Evolutionary conservation across 1,140 invertebrate genomes (phyloP), one percentile per base, ranked within the genome.

Genomic region (Zaprionus taronus): DNA sequence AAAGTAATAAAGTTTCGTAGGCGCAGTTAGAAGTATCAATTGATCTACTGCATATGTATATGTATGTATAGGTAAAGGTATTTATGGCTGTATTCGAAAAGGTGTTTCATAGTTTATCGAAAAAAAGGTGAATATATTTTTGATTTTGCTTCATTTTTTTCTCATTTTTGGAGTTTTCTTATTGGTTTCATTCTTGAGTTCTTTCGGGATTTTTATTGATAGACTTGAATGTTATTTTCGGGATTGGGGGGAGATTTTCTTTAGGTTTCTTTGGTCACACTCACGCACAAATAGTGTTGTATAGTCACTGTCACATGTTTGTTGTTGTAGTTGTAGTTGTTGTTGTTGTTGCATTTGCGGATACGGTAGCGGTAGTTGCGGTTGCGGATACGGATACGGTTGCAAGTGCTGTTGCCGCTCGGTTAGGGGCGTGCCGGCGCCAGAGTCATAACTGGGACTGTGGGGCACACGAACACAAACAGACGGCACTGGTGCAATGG

Each of bases 281-380:
- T 93, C 92, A 93, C 92, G 92, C 92, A 93, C 92, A 87, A 92
- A 92, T 89, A 93, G 91, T 92, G 92, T 92, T 92, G 92, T 87
- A 86, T 91, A 90, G 77, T 93, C 89, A 91, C 84, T 86, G 77
- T 79, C 75, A 77, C 77, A 71, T 65, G 85, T 81, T 79, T 74
- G 83, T 76, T 78, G 73, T 89, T 77, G 83, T 55, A 17, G 73
- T 87, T 74, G 83, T 76, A 66, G 83, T 69, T 69, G 67, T 86
- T 80, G 83, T 28, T 14, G 49, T 28, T 14, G 49, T 84, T 81
- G 81, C 80, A 83, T 72, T 80, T 79, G 72, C 69, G 60, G 73
- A 74, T 91, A 64, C 80, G 68, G 63, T 63, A 67, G 64, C 70
- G 69, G 60, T 22, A 22, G 22, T 65, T 69, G 71, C 80, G 72